Percentiles rank a stretch among this genome's conserved stretches.
phyloP scores from a whole-genome alignment of 35 echinoderm and acorn worm species.

The Hemicentrotus pulcherrimus region DNA sequence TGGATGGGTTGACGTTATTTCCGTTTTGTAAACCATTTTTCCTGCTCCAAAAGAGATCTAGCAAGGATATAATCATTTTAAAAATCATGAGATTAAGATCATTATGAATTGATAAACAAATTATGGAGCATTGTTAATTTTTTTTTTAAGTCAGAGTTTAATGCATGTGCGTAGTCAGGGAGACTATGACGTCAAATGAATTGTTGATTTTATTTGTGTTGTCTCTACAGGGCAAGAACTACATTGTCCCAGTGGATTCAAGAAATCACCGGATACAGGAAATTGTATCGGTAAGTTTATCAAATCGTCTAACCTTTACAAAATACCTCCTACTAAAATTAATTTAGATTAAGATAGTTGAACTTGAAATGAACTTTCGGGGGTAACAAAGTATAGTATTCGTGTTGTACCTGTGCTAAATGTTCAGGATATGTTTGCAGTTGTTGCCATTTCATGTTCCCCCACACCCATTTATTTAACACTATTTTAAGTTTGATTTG shows the following conservation, averaged over 20 bases:
- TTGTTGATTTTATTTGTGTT: neutral
- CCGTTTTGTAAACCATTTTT: neutral
- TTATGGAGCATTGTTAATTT: neutral
- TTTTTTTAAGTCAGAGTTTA: neutral
- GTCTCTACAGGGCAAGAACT: conserved; percentile 54
- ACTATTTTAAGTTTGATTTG: too few relatives aligned
- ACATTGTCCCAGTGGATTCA: conserved; percentile 62
- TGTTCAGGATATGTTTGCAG: too few relatives aligned
- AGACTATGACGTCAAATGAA: neutral
- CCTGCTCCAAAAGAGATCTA: neutral
- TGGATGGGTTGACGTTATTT: neutral
- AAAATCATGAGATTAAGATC: neutral
- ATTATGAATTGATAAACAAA: neutral
- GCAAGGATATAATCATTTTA: neutral
- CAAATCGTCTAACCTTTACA: neutral
- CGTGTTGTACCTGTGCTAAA: neutral
- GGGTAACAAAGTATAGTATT: neutral
- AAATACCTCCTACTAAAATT: neutral
- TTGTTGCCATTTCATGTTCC: too few relatives aligned
- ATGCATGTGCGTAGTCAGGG: neutral
- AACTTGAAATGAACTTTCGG: neutral
- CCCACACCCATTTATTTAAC: too few relatives aligned
- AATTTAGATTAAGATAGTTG: neutral
- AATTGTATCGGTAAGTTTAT: conserved; percentile 61
- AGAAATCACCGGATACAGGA: conserved; percentile 55